A percentile compares a stretch with the other conserved stretches of the same genome.
Evolutionary conservation across 2,797 vertebrate species (phyloP).

Genomic region (Enteromius argenteus): DNA sequence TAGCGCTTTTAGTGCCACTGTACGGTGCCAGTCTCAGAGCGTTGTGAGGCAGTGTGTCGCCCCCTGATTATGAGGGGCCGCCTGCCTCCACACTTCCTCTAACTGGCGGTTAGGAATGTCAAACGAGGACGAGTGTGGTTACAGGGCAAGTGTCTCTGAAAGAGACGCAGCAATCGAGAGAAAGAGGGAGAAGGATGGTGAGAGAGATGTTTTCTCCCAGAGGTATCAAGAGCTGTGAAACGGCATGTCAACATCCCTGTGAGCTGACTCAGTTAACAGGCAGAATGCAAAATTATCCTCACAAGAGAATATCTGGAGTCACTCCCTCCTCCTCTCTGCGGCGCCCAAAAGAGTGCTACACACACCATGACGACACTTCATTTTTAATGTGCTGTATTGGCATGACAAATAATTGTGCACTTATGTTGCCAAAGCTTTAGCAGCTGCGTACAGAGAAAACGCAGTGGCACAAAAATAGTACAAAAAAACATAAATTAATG

Average conservation of each 20-base stretch:
- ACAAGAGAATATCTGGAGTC: conserved; percentile 27
- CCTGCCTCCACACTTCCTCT: conserved; percentile 60
- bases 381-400: conserved; percentile 22
- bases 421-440: conserved; percentile 2
- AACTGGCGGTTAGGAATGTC: conserved; percentile 72
- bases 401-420: conserved; percentile 16
- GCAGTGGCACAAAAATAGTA: background rate
- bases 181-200: conserved; percentile 18
- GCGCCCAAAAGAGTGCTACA: background rate
- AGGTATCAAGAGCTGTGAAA: conserved; percentile 49
- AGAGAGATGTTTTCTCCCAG: conserved; percentile 44
- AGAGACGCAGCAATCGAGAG: conserved; percentile 24
- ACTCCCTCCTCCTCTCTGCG: background rate
- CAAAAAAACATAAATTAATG: background rate
- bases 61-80: conserved; percentile 43
- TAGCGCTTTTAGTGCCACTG: background rate
- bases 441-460: background rate
- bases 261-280: conserved; percentile 44
- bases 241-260: conserved; percentile 45
- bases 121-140: conserved; percentile 73
- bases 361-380: conserved; percentile 11
- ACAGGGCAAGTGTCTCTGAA: conserved; percentile 61
- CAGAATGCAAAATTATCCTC: conserved; percentile 37
- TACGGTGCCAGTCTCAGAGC: background rate
- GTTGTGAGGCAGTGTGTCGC: background rate